Evolutionary conservation across 64 coral and sea anemone species (phyloP).

Genomic region (Montipora capricornis): DNA sequence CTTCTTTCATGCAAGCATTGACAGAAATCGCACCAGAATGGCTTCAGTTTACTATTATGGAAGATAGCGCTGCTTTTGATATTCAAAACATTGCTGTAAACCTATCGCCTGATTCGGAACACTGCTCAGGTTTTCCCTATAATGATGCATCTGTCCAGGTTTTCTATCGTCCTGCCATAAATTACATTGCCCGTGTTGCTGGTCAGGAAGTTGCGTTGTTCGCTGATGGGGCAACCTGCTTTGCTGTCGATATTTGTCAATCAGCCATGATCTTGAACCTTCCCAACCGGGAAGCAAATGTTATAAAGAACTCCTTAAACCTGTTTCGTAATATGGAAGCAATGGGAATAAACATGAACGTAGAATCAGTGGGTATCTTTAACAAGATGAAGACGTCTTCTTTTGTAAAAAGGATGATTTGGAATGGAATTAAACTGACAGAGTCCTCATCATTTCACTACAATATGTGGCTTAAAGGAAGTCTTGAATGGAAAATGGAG

Average conservation of each 20-base stretch:
- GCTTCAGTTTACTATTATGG: conserved; percentile 1
- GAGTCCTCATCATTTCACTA: not conserved
- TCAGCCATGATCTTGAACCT: conserved; percentile 2
- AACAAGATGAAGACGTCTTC: not conserved
- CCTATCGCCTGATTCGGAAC: not conserved
- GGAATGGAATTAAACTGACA: not conserved
- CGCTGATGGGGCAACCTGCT: conserved; percentile 18
- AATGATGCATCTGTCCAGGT: not conserved
- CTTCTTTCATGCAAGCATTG: conserved; percentile 7
- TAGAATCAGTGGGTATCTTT: conserved; percentile 4
- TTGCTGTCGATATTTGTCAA: conserved; percentile 46
- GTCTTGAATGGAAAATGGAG: not conserved
- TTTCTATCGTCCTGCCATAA: conserved; percentile 10
- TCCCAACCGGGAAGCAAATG: not conserved
- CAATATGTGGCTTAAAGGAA: conserved; percentile 27
- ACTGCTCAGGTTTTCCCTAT: conserved; percentile 30
- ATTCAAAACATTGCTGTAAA: conserved; percentile 40
- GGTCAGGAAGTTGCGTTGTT: not conserved
- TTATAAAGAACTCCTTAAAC: not conserved
- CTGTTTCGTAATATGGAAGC: conserved; percentile 4
- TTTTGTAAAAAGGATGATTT: not conserved
- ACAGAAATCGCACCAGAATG: conserved; percentile 29
- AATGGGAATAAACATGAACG: not conserved
- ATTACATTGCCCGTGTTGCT: conserved; percentile 21
- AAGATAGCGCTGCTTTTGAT: conserved; percentile 37